Evolutionary conservation across 2,888 invertebrate species (phyloP).

Genomic region (Erebia ligea): DNA sequence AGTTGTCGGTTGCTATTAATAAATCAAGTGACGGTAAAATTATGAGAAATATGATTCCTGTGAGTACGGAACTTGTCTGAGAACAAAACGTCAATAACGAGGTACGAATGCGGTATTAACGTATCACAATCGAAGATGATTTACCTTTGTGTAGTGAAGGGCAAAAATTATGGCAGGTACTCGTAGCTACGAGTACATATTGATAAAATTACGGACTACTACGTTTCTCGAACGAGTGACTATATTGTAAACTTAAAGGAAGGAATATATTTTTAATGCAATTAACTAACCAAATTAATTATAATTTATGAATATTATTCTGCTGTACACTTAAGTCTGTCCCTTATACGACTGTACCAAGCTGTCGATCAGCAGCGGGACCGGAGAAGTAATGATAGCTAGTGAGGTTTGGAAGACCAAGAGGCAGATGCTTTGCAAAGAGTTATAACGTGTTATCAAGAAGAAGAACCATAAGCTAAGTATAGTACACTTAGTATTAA

Average conservation of each 20-base stretch:
- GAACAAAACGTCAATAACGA: conserved; percentile 36
- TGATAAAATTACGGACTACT: not conserved
- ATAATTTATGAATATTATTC: too few species aligned
- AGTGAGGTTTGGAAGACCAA: too few species aligned
- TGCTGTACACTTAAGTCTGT: too few species aligned
- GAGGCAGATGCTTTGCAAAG: too few species aligned
- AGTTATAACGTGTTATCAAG: too few species aligned
- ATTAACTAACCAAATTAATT: too few species aligned
- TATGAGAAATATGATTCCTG: conserved; percentile 40
- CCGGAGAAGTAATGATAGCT: too few species aligned
- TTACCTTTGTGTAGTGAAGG: conserved; percentile 28
- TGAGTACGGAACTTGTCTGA: conserved; percentile 38
- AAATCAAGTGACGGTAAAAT: conserved; percentile 43
- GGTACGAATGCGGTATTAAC: conserved; percentile 29
- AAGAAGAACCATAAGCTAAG: too few species aligned
- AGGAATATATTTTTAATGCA: not conserved
- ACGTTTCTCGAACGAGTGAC: not conserved
- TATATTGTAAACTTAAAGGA: not conserved
- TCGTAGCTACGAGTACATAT: not conserved
- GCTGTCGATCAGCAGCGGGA: too few species aligned
- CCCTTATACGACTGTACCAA: too few species aligned
- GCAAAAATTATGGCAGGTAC: conserved; percentile 8
- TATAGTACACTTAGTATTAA: too few species aligned
- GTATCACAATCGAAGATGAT: conserved; percentile 35
- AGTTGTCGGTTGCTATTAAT: conserved; percentile 43